phyloP scores from a whole-genome alignment of 2,797 vertebrate species.

The Melanotaenia maccullochi region DNA sequence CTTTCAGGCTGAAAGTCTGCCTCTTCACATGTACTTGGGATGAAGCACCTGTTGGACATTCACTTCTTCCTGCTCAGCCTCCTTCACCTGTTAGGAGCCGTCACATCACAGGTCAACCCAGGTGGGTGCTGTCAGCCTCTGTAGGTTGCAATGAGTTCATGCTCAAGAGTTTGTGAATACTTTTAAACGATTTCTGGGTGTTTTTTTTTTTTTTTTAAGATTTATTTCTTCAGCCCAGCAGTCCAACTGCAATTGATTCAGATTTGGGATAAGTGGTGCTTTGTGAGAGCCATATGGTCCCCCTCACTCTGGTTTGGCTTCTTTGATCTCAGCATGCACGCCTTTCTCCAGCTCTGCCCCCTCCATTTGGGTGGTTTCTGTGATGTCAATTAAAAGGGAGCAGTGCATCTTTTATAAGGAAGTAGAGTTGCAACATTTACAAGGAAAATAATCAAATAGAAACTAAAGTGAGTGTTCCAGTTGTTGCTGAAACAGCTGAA shows the following conservation, averaged over 20 bases:
- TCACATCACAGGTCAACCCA: slow-evolving; percentile 84
- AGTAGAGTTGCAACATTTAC: slow-evolving; percentile 67
- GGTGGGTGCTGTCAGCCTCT: slow-evolving; percentile 61
- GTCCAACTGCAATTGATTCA: slow-evolving; percentile 26
- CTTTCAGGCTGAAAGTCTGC: slow-evolving; percentile 66
- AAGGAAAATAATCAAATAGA: slow-evolving; percentile 54
- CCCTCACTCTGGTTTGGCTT: slow-evolving; percentile 54
- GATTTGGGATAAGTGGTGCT: slow-evolving; percentile 58
- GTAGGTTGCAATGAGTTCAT: slow-evolving; percentile 16
- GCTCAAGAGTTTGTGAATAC: slow-evolving; percentile 25
- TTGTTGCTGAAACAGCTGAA: slow-evolving; percentile 55
- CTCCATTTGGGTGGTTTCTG: slow-evolving; percentile 68
- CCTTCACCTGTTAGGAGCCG: slow-evolving; percentile 74
- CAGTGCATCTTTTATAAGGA: slow-evolving; percentile 65
- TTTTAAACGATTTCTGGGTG: slow-evolving; percentile 47
- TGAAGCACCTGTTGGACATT: slow-evolving; percentile 78
- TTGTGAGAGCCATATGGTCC: slow-evolving; percentile 56
- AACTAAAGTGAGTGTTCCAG: slow-evolving; percentile 50
- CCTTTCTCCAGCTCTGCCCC: slow-evolving; percentile 59
- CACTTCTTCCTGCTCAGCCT: slow-evolving; percentile 75
- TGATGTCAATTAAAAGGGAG: slow-evolving; percentile 75
- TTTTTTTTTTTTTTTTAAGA: slow-evolving; percentile 6
- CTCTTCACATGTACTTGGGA: slow-evolving; percentile 69
- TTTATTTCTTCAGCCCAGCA: not conserved
- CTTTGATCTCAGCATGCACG: slow-evolving; percentile 64